These are phyloP conservation scores for Achlya flavicornis DNA, from an alignment of 2,888 invertebrate genomes.

Conservation along the genomic window DNA sequence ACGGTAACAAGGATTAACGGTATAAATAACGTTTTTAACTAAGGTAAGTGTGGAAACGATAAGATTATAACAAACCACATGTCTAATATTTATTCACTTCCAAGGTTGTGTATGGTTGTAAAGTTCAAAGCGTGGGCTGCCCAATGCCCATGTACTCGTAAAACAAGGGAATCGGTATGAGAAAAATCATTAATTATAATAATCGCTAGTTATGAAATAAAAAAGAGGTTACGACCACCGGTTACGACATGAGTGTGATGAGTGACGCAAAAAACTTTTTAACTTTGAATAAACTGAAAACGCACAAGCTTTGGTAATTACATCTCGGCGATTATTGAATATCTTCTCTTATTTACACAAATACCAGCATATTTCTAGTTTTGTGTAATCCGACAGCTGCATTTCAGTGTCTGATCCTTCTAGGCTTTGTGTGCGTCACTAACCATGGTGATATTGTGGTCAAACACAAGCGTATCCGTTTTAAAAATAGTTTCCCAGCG, in stretches of 20 bases:
- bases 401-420: no score
- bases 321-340: not conserved
- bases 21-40: constrained; percentile 59
- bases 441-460: no score
- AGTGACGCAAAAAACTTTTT: not conserved
- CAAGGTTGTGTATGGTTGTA: constrained; percentile 20
- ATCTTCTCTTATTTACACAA: no score
- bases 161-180: not conserved
- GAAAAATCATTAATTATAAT: not conserved
- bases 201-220: not conserved
- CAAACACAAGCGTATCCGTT: no score
- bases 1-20: constrained; percentile 66
- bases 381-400: no score
- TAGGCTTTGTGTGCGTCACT: no score
- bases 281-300: not conserved
- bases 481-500: no score
- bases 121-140: constrained; percentile 7
- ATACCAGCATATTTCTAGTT: no score
- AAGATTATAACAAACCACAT: constrained; percentile 43
- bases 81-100: constrained; percentile 36
- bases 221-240: constrained; percentile 1
- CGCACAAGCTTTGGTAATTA: not conserved
- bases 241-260: not conserved
- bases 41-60: constrained; percentile 55
- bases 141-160: not conserved